Conservation (phyloP, 2,888 invertebrate species). For the Aromia moschata region DNA sequence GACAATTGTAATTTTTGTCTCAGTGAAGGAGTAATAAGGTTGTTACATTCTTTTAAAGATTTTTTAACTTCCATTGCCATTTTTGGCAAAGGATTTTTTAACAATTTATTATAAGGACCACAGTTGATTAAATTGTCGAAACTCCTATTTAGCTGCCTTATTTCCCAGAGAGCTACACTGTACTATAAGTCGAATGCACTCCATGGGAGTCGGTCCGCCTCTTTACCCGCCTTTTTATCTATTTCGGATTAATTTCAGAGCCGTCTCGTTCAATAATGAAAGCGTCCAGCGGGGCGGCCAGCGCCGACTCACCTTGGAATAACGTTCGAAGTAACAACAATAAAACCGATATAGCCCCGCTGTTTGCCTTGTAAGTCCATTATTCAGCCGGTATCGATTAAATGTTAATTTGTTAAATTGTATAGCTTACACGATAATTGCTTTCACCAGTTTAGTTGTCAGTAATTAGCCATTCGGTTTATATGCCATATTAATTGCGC, state of each 20-base stretch:
- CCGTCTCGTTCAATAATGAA: constrained; percentile 19
- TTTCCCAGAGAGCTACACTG: too few relatives aligned
- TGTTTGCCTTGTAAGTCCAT: constrained; percentile 6
- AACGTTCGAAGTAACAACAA: constrained; percentile 8
- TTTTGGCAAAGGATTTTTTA: too few relatives aligned
- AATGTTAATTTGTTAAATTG: constrained; percentile 15
- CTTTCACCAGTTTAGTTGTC: constrained; percentile 6
- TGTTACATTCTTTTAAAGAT: too few relatives aligned
- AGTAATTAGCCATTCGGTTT: constrained; percentile 12
- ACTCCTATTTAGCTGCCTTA: too few relatives aligned
- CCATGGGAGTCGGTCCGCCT: not conserved
- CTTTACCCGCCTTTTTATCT: constrained; percentile 11
- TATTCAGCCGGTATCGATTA: constrained; percentile 16
- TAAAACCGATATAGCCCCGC: constrained; percentile 10
- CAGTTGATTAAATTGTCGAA: too few relatives aligned
- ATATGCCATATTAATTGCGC: constrained; percentile 6
- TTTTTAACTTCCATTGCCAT: too few relatives aligned
- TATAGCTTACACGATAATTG: constrained; percentile 12
- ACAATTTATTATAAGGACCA: too few relatives aligned
- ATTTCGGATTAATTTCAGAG: constrained; percentile 18
- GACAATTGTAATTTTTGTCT: too few relatives aligned
- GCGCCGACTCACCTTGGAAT: constrained; percentile 13
- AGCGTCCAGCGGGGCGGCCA: constrained; percentile 13
- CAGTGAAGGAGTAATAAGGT: too few relatives aligned
- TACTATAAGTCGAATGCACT: too few relatives aligned